phyloP scores from a whole-genome alignment of 1,140 invertebrate genomes.

The Anthonomus grandis region DNA sequence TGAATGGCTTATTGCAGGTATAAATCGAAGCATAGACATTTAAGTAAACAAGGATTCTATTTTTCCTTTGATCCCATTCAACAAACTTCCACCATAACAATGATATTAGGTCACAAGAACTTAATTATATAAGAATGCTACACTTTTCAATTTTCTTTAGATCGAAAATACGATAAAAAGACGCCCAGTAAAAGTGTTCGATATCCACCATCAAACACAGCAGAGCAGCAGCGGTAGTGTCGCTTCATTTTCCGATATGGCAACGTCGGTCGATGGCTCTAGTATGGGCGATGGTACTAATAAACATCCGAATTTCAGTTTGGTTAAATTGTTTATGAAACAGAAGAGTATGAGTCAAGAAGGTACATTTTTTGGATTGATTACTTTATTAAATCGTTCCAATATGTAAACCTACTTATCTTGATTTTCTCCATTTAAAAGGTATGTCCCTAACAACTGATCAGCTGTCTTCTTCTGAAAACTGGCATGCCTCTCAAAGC shows the following conservation, averaged over 20 bases:
- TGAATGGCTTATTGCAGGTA: too few relatives aligned
- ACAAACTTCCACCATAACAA: too few relatives aligned
- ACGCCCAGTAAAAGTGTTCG: conserved; percentile 63
- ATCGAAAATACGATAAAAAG: conserved; percentile 53
- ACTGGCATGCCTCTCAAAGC: conserved; percentile 51
- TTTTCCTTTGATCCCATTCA: too few relatives aligned
- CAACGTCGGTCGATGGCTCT: conserved; percentile 52
- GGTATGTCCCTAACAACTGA: conserved; percentile 59
- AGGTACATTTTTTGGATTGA: conserved; percentile 48
- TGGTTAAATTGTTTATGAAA: conserved; percentile 87
- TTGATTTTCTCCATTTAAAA: too few relatives aligned
- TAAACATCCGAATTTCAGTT: conserved; percentile 67
- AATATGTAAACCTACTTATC: too few relatives aligned
- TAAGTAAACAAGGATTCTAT: too few relatives aligned
- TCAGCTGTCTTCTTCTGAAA: conserved; percentile 58
- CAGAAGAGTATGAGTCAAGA: conserved; percentile 79
- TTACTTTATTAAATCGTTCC: neutral
- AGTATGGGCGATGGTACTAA: conserved; percentile 45
- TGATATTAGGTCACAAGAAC: too few relatives aligned
- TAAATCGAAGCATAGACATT: too few relatives aligned
- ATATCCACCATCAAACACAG: conserved; percentile 56
- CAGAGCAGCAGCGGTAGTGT: conserved; percentile 48
- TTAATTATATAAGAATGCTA: too few relatives aligned
- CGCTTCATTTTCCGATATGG: conserved; percentile 56
- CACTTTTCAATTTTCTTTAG: conserved; percentile 38